phyloP scores from a whole-genome alignment of 2,113 vertebrate species.

The Sterrhoptilus dennistouni region DNA sequence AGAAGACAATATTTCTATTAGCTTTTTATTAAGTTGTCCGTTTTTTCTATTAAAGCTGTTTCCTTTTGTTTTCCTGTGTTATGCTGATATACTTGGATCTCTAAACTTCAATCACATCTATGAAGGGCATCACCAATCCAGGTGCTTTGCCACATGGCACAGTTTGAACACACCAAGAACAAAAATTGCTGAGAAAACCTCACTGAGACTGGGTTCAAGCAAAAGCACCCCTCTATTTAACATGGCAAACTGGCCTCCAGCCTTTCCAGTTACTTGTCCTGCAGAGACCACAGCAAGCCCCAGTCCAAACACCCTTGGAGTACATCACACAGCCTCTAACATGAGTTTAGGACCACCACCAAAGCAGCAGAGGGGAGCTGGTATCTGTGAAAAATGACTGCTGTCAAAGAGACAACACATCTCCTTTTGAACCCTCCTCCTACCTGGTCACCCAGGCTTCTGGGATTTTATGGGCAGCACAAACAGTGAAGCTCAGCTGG shows the following conservation, averaged over 20 bases:
- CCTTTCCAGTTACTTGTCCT: neutral
- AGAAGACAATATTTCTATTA: neutral
- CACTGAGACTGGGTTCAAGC: neutral
- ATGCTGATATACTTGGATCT: neutral
- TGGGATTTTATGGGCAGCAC: constrained; percentile 71
- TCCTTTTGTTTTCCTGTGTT: neutral
- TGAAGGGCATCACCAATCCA: neutral
- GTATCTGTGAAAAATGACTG: neutral
- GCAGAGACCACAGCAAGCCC: neutral
- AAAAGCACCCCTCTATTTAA: neutral
- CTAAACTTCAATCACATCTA: neutral
- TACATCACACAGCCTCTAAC: neutral
- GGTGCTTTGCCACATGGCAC: neutral
- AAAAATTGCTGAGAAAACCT: neutral
- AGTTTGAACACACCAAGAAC: neutral
- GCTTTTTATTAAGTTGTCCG: neutral
- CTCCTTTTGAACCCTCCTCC: neutral
- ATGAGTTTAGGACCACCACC: neutral
- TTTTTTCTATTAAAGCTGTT: neutral
- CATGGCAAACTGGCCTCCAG: neutral
- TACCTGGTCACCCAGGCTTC: constrained; percentile 68
- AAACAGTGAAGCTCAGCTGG: constrained; percentile 72
- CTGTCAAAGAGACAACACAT: neutral
- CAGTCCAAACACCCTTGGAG: accelerated
- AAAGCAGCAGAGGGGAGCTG: neutral